Evolutionary conservation across 2,797 vertebrate genomes (phyloP), one percentile per base, ranked within the genome.

Genomic region (Tapera naevia): DNA sequence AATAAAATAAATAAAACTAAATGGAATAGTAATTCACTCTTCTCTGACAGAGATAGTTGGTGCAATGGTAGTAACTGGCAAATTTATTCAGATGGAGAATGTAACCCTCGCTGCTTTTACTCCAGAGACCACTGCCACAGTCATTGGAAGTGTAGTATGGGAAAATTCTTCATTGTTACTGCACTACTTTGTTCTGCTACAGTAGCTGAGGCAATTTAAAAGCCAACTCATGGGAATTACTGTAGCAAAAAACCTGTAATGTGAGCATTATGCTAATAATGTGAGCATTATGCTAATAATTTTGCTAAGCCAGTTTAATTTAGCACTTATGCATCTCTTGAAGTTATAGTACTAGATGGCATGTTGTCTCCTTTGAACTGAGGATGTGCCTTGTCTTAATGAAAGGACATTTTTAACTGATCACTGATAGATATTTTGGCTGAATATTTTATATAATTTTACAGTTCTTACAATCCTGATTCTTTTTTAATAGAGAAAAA

Each of bases 191-290:
- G 46, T 75, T 95, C 82, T 91, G 69, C 54, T 89, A 64, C 85
- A 88, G 94, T 89, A 95, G 85, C 91, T 91, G 82, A 69, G 15
- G 62, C 28, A 73, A 83, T 88, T 91, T 80, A 92, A 91, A 93
- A 54, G 54, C 46, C 51, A 88, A 35, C 48, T 94, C 12, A 0
- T 60, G 76, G 85, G 73, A 93, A 91, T 88, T 79, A 66, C 48
- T 54, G 21, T 28, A 45, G 62, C 25, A 76, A 17, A 67, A n/a
- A 69, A 64, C 0, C 1, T 62, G 48, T 74, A 71, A 88, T 62
- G 25, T 66, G 66, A 93, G 28, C 45, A 73, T 72, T 79, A 72
- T 41, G 23, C 11, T 94, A 84, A 51, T 66, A 64, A 88, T 62
- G 25, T 66, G 66, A 93, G 28, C 45, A 73, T 72, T 79, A 72